Evolutionary conservation across 2,113 vertebrate species (phyloP).

Genomic region (Ursus arctos): DNA sequence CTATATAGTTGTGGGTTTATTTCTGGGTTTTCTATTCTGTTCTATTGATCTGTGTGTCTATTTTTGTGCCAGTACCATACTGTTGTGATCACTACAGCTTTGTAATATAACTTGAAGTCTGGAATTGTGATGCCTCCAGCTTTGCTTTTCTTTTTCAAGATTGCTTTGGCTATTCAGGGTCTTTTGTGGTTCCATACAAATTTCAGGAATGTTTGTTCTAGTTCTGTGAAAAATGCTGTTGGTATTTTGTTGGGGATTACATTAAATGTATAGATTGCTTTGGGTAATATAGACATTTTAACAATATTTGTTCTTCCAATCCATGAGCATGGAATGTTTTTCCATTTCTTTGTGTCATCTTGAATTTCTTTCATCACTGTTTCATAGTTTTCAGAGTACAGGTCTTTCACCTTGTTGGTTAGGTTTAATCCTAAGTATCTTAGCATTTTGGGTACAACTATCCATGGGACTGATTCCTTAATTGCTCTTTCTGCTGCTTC

Average conservation of each 20-base stretch:
- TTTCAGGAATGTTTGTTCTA: not conserved
- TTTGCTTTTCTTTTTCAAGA: not conserved
- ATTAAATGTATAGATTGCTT: not conserved
- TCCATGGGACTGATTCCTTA: not conserved
- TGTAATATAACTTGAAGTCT: not conserved
- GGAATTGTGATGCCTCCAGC: not conserved
- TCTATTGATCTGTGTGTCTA: not conserved
- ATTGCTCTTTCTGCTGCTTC: not conserved
- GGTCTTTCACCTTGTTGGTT: not conserved
- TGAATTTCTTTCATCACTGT: not conserved
- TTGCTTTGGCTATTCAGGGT: not conserved
- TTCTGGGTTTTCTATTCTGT: not conserved
- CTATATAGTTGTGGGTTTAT: not conserved
- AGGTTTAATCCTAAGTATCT: not conserved
- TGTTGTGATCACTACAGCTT: not conserved
- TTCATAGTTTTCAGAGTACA: not conserved
- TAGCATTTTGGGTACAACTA: not conserved
- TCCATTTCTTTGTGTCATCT: not conserved
- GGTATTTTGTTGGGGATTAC: not conserved
- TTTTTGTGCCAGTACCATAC: not conserved
- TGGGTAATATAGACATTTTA: not conserved
- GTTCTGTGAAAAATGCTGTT: not conserved
- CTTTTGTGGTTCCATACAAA: not conserved
- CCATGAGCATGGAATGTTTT: not conserved
- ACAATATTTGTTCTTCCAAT: not conserved